Evolutionary conservation across 2,113 vertebrate genomes (phyloP), one percentile per base, ranked within the genome.

Genomic region (Eurypyga helias): DNA sequence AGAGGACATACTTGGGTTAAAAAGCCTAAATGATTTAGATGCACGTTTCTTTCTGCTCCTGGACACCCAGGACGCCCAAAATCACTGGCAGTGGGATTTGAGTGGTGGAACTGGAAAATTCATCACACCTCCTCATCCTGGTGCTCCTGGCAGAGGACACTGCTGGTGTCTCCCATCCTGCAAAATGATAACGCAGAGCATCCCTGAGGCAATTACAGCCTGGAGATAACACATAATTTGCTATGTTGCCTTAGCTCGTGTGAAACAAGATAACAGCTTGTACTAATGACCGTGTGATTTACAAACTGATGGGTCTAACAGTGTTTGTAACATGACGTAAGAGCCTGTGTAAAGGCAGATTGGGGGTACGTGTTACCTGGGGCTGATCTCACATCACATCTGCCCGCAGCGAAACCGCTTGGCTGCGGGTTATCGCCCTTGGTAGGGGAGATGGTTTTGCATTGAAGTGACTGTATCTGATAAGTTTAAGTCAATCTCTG

Each of bases 241-340:
- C 76, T 3, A 6, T 4, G 14, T 48, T n/a, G 66, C 76, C 38
- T 58, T 54, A 38, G 25, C 34, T 36, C 4, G 5, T 4, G 69
- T 14, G 83, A 45, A 83, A 91, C 77, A 31, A 90, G 88, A 76
- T 86, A 87, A 60, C 51, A 33, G 72, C 72, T n/a, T 67, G 80
- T 72, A 13, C 83, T 93, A 89, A 84, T 33, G 86, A 87, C n/a
- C 1, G 21, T 17, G 76, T 65, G 67, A 83, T 81, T 87, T 87
- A n/a, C 21, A 11, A 78, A 28, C 43, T 4, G 51, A 6, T 38
- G 71, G 51, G 43, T 52, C 67, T 62, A 8, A 16, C 33, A 0
- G 55, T 19, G 55, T 26, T 57, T 13, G 8, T 41, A 49, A 46
- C 0, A 29, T 25, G 33, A 23, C 61, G 4, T 5, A 12, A 36